phyloP scores from a whole-genome alignment of 2,888 invertebrate genomes.

The Conomelus anceps region DNA sequence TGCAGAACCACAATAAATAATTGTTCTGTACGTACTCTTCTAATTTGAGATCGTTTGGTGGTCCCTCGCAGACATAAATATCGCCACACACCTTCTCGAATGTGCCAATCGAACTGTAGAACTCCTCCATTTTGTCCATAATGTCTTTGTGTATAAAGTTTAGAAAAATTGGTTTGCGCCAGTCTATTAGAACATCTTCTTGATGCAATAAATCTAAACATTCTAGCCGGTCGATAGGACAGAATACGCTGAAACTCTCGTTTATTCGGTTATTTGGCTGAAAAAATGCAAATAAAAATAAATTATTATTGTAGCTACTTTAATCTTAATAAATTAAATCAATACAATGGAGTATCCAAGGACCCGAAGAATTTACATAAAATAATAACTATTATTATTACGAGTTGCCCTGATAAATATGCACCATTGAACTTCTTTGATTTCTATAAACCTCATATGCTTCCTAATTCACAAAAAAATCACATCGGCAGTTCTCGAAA shows the following conservation, averaged over 20 bases:
- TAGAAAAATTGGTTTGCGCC: constrained; percentile 73
- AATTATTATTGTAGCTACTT: neutral
- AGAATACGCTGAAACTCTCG: constrained; percentile 80
- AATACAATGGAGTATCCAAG: no score
- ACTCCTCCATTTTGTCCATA: constrained; percentile 67
- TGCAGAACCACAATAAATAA: no score
- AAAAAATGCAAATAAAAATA: constrained; percentile 21
- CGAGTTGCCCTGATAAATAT: neutral
- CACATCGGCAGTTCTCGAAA: no score
- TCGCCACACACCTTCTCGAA: constrained; percentile 74
- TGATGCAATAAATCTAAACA: constrained; percentile 62
- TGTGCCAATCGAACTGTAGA: constrained; percentile 55
- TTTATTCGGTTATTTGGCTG: constrained; percentile 73
- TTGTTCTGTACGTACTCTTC: constrained; percentile 48
- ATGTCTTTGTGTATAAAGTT: constrained; percentile 79
- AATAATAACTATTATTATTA: neutral
- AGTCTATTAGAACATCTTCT: constrained; percentile 72
- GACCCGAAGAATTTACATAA: no score
- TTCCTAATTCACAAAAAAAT: no score
- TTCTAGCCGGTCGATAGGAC: constrained; percentile 69
- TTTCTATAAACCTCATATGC: no score
- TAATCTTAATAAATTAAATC: no score
- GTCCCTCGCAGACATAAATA: constrained; percentile 65
- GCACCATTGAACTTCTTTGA: no score
- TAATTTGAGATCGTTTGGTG: constrained; percentile 51